These are phyloP conservation scores for Elachura formosa DNA, from an alignment of 2,113 vertebrate genomes.

Conservation along the genomic window DNA sequence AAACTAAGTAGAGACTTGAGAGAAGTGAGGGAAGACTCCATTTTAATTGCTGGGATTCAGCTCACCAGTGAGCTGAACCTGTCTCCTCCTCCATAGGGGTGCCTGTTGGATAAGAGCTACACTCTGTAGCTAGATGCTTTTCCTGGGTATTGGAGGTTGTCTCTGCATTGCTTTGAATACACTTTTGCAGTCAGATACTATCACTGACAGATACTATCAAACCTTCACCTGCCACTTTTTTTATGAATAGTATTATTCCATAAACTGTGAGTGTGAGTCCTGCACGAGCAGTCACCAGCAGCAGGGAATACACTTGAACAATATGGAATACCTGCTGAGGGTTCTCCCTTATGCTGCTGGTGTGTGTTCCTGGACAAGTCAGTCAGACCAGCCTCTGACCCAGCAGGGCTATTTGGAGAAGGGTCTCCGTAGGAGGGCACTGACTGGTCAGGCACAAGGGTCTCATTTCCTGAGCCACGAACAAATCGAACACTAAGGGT, in stretches of 20 bases:
- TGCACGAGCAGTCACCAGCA: accelerated
- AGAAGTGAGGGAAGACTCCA: not conserved
- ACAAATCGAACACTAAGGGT: not conserved
- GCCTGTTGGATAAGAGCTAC: not conserved
- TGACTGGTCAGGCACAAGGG: not conserved
- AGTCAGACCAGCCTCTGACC: not conserved
- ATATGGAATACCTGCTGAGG: not conserved
- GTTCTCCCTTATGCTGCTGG: not conserved
- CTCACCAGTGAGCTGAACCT: not conserved
- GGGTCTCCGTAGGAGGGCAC: no score
- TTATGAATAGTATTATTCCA: not conserved
- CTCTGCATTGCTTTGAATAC: not conserved
- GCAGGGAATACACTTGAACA: no score
- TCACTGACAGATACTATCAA: not conserved
- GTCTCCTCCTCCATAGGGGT: not conserved
- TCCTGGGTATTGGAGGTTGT: not conserved
- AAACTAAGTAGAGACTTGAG: not conserved
- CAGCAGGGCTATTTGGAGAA: not conserved
- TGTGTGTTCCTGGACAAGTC: not conserved
- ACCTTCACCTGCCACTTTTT: not conserved
- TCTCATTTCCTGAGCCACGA: not conserved
- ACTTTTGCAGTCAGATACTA: not conserved
- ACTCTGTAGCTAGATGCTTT: not conserved
- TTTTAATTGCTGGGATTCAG: not conserved
- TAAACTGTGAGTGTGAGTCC: not conserved